Evolutionary conservation across 2,113 vertebrate genomes (phyloP), one percentile per base, ranked within the genome.

Genomic region (Siniperca chuatsi): DNA sequence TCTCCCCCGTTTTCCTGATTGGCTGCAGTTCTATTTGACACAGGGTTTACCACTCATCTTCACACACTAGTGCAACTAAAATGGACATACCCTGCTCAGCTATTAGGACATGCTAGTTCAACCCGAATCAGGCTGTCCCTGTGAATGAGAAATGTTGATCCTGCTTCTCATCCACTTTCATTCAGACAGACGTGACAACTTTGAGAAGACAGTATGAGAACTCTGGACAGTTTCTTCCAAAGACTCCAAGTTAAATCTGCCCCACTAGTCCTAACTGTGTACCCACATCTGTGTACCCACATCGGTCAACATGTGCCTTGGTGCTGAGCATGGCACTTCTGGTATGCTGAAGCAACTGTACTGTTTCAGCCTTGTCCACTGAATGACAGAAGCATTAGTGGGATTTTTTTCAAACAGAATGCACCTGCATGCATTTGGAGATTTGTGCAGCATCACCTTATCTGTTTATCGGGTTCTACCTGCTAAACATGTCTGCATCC

Each of bases 391-490:
- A 25, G 12, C 35, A 48, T 29, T 65, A 20, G 11, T 16, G 54
- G 4, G 3, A 21, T 65, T 18, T 2, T 54, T 37, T 29, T 29
- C 29, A 29, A 37, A 55, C 10, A 70, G 16, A 44, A 10, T 10
- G 11, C 54, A 29, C 3, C 35, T 69, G 29, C 37, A 33, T 50
- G 4, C 33, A 42, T 58, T 37, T 21, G 20, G 0, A 71, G n/a
- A 68, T 65, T 37, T 73, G n/a, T 77, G 20, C 64, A 55, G 69
- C 37, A 64, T 62, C 58, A 72, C 20, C 35, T 48, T 46, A 55
- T 67, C 37, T 0, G 42, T 78, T 84, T 12, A 65, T 88, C 84
- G 76, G 54, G 75, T 85, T 81, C 21, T 42, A 77, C 85, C 70
- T 74, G 87, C 40, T 44, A 29, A 29, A 75, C 68, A 0, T 67